Base-by-base conservation (phyloP, 2,888 invertebrate species). In the Tinea semifulvella region DNA sequence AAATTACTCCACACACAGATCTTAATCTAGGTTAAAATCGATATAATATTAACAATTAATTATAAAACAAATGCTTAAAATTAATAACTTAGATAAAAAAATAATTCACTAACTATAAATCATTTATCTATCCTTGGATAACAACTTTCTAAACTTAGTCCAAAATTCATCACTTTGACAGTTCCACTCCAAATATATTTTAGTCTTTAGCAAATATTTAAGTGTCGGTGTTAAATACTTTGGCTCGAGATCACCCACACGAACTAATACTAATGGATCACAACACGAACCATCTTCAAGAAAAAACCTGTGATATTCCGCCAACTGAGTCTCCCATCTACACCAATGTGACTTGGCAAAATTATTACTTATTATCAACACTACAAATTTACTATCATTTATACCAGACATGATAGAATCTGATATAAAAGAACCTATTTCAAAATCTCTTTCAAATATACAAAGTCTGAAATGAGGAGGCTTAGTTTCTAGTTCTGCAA, bases 301-400 rank as follows among this genome's bases (percentile, higher is more conserved):
- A 50, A 87, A 85, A 46, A 87, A 64, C 45, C 87, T 74, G 51
- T 87, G 85, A 55, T 87, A 84, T 52, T 88, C 86, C 0, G 88
- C 88, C 16, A 88, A 70, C 53, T 87, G 86, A 8, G 88, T 85
- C 56, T 90, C 90, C 84, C 88, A 86, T 27, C 86, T 72, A 57
- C 88, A 88, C 90, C 90, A 91, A 47, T 89, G 87, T 18, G 88
- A 88, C 53, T 85, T 84, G 0, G 88, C 85, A 60, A 89, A 90
- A 52, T 83, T 79, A 53, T 87, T 85, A 46, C 89, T 89, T 39
- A 91, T 77, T 7, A 90, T 68, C 44, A 90, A 65, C 46, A 91
- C 71, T 10, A 88, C 84, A 55, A 85, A 85, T 47, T 85, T 82
- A 58, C 88, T 87, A 45, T 84, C 79, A 20, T 84, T 84, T 47